Evolutionary conservation across 2,113 vertebrate genomes (phyloP).

Genomic region (Chelonoidis abingdonii): DNA sequence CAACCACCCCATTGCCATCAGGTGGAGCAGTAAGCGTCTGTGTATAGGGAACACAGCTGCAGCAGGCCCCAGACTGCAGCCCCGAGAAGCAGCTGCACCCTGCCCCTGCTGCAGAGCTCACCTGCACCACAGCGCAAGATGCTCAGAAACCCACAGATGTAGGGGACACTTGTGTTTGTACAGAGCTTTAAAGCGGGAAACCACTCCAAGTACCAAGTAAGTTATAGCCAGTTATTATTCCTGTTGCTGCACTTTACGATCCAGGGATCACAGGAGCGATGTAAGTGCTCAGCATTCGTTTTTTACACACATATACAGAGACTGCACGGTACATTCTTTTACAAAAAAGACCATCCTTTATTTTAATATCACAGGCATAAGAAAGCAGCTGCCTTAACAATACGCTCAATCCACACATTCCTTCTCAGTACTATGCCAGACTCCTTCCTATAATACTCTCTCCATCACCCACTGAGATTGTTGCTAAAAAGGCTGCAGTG

Average conservation of each 20-base stretch:
- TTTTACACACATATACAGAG: not conserved
- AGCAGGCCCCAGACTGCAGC: not conserved
- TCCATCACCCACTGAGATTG: rapidly evolving
- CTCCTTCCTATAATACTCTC: not conserved
- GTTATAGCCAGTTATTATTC: rapidly evolving
- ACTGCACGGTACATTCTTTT: not conserved
- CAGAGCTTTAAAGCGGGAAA: not conserved
- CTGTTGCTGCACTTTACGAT: not conserved
- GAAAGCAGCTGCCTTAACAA: not conserved
- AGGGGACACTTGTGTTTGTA: not conserved
- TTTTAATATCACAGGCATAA: not conserved
- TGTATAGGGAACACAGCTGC: not conserved
- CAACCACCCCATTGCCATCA: not conserved
- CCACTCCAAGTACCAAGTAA: rapidly evolving
- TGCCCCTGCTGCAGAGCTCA: not conserved
- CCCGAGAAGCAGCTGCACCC: not conserved
- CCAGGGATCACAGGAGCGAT: not conserved
- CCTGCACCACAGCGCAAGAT: not conserved
- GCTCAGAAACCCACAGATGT: not conserved
- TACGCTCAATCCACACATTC: rapidly evolving
- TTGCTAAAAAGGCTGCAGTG: not conserved
- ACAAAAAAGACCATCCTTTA: not conserved
- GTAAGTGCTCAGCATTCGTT: not conserved
- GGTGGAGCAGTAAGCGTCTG: not conserved
- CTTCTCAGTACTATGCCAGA: not conserved